Evolutionary conservation across 2,888 invertebrate species (phyloP).

Genomic region (Cerceris rybyensis): DNA sequence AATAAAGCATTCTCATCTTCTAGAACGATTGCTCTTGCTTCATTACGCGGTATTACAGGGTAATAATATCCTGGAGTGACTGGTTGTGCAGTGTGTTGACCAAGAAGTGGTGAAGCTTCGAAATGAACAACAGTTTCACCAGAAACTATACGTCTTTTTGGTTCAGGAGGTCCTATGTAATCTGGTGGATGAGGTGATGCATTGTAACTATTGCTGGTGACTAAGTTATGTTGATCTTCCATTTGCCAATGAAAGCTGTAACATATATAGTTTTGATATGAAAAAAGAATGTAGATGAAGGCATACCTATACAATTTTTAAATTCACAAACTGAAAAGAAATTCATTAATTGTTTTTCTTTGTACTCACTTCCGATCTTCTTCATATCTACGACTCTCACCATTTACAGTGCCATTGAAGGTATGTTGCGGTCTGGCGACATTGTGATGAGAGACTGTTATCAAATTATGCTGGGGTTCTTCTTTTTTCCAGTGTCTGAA

Average conservation of each 20-base stretch:
- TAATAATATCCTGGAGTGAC: conserved; percentile 78
- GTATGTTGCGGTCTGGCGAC: conserved; percentile 73
- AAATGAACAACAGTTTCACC: conserved; percentile 78
- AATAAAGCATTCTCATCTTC: conserved; percentile 88
- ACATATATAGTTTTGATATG: too few relatives aligned
- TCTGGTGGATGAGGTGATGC: conserved; percentile 75
- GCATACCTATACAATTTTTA: too few relatives aligned
- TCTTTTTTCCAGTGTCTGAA: conserved; percentile 76
- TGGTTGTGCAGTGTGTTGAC: conserved; percentile 76
- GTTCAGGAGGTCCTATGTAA: conserved; percentile 78
- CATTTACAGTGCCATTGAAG: conserved; percentile 68
- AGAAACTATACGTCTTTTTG: conserved; percentile 77
- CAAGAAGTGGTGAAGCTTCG: conserved; percentile 76
- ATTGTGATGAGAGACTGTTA: conserved; percentile 69
- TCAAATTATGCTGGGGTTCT: conserved; percentile 72
- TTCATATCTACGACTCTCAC: conserved; percentile 75
- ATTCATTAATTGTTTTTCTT: neutral
- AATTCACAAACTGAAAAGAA: too few relatives aligned
- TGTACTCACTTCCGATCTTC: conserved; percentile 76
- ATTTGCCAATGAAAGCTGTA: conserved; percentile 77
- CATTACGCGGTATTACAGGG: conserved; percentile 79
- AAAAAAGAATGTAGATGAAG: too few relatives aligned
- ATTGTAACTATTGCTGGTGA: conserved; percentile 73
- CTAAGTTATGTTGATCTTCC: conserved; percentile 76
- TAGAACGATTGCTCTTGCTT: conserved; percentile 82